A percentile compares a stretch with the other conserved stretches of the same genome.
phyloP scores from a whole-genome alignment of 2,888 invertebrate genomes.

The Noctua pronuba region DNA sequence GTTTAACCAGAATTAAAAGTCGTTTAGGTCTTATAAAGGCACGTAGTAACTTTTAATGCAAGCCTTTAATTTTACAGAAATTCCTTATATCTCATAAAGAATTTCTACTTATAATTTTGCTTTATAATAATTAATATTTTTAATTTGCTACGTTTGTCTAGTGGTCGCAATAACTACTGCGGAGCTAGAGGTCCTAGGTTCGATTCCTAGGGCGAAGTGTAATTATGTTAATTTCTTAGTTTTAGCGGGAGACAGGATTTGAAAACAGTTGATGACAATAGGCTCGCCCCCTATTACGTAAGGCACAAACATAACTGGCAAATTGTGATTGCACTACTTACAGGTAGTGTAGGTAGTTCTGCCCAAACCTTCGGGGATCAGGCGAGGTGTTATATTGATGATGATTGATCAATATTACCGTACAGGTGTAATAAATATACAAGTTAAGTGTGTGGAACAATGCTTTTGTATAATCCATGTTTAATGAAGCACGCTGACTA shows the following conservation, averaged over 20 bases:
- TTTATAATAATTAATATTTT: not conserved
- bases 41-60: not conserved
- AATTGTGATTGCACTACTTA: no score
- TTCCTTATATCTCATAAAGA: not conserved
- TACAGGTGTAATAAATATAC: not conserved
- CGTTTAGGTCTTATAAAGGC: not conserved
- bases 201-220: not conserved
- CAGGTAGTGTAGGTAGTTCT: no score
- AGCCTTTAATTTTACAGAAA: not conserved
- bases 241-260: not conserved
- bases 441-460: not conserved
- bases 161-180: not conserved
- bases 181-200: not conserved
- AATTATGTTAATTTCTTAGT: no score
- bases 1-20: not conserved
- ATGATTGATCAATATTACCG: not conserved
- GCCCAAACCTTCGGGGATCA: no score
- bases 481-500: constrained; percentile 7
- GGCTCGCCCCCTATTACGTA: no score
- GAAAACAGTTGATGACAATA: not conserved
- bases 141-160: not conserved
- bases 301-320: no score
- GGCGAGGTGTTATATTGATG: no score
- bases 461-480: constrained; percentile 5
- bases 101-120: not conserved